Conservation (phyloP, 2,797 vertebrate species). For the Xenentodon cancila region DNA sequence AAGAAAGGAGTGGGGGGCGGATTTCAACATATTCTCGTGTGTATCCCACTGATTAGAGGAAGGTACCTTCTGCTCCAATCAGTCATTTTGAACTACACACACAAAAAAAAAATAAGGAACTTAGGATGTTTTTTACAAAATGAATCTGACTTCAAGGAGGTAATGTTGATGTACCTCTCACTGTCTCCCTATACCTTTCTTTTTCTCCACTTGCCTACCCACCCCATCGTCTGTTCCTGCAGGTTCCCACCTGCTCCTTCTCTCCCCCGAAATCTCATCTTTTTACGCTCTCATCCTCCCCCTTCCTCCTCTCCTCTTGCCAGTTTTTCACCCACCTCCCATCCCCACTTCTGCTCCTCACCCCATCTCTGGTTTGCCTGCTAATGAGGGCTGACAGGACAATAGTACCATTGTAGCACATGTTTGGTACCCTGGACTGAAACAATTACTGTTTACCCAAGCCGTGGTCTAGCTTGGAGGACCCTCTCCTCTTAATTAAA, state of each 20-base stretch:
- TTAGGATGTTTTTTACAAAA: slow-evolving; percentile 31
- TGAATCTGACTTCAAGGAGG: slow-evolving; percentile 9
- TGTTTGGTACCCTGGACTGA: slow-evolving; percentile 82
- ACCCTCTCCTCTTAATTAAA: slow-evolving; percentile 69
- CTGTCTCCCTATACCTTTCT: slow-evolving; percentile 67
- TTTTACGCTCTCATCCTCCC: slow-evolving; percentile 21
- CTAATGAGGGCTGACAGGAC: slow-evolving; percentile 89
- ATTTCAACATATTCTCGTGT: too few relatives aligned
- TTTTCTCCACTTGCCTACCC: slow-evolving; percentile 54
- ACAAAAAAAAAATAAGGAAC: too few relatives aligned
- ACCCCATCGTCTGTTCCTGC: slow-evolving; percentile 76
- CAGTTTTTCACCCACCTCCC: slow-evolving; percentile 61
- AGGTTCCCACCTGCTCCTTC: slow-evolving; percentile 83
- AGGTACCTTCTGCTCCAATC: too few relatives aligned
- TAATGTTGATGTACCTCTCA: slow-evolving; percentile 41
- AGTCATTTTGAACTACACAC: too few relatives aligned
- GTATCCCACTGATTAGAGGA: too few relatives aligned
- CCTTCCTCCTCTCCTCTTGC: slow-evolving; percentile 51
- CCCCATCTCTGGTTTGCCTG: slow-evolving; percentile 71
- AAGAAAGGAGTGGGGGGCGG: slow-evolving; percentile 32
- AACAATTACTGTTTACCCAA: slow-evolving; percentile 91
- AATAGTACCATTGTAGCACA: slow-evolving; percentile 89
- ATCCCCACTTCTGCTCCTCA: slow-evolving; percentile 60
- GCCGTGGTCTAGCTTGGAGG: slow-evolving; percentile 79
- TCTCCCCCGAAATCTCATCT: slow-evolving; percentile 62